Conservation (phyloP, 2,113 vertebrate species). For the Carlito syrichta region DNA sequence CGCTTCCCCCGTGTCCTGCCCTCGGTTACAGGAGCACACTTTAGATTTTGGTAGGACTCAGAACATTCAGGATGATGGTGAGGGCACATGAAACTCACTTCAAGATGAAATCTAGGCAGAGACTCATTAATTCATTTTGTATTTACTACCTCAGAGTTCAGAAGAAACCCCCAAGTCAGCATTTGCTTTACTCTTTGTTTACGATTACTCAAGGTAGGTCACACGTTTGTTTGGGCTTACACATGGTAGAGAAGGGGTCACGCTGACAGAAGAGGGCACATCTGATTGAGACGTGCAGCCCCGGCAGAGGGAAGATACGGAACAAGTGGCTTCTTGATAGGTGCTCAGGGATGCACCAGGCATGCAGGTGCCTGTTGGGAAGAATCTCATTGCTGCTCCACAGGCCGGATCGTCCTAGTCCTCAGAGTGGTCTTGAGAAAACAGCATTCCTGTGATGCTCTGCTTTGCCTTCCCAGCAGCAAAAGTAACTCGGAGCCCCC, state of each 20-base stretch:
- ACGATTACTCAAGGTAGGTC: background rate
- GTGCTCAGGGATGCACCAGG: background rate
- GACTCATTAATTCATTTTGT: slow-evolving; percentile 56
- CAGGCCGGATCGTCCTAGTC: background rate
- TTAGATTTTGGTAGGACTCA: slow-evolving; percentile 80
- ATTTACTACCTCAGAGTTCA: slow-evolving; percentile 86
- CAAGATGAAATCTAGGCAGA: background rate
- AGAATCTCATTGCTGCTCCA: slow-evolving; percentile 19
- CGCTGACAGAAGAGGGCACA: background rate
- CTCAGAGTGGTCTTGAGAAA: slow-evolving; percentile 44
- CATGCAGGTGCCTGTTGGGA: background rate
- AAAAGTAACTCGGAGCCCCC: slow-evolving; percentile 28
- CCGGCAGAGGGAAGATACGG: background rate
- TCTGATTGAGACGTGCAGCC: background rate
- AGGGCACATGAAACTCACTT: slow-evolving; percentile 78
- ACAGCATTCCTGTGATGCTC: background rate
- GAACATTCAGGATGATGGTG: slow-evolving; percentile 71
- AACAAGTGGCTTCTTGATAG: background rate
- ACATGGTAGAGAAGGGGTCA: background rate
- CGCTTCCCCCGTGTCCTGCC: slow-evolving; percentile 44
- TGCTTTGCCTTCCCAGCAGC: slow-evolving; percentile 58
- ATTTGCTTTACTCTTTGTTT: slow-evolving; percentile 69
- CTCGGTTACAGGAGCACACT: slow-evolving; percentile 50
- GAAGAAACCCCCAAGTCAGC: slow-evolving; percentile 79
- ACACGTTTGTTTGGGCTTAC: slow-evolving; percentile 37